Base-by-base conservation (phyloP, 2,113 vertebrate species). In the Crypturellus undulatus region DNA sequence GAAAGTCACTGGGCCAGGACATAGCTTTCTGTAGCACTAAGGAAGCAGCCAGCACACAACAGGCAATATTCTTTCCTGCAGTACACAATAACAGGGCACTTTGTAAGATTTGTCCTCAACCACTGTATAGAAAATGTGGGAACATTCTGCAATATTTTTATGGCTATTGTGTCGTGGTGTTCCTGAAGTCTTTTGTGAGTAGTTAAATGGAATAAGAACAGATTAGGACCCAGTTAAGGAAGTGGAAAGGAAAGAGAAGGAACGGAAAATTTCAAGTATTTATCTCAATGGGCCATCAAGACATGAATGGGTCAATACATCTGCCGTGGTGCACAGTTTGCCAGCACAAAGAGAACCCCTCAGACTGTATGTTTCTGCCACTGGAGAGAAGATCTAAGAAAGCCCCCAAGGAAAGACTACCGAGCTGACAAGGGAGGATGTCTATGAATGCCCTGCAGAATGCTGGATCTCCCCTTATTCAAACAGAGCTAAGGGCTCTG, bases 161-260 rank as follows among this genome's bases (percentile, higher is more conserved):
- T 70, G 4, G 2, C 14, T 38, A 34, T 19, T 36, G 30, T 80
- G 59, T 83, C 30, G 52, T 3, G 49, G 49, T 2, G 0, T 63
- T 64, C 42, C 71, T 77, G 34, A 47, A 52, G 30, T 82, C 78
- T 24, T 89, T 12, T 43, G 17, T 25, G 38, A 68, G 26, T 20
- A 15, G 16, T 64, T 80, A 71, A 84, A 71, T 76, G 30, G 34
- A 30, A 60, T 32, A 64, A 77, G 78, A 62, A 87, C 7, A 68
- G 18, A 68, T 73, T 81, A 78, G 24, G 5, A 71, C 10, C 9
- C 34, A 5, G 4, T 0, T 82, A 34, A 87, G 3, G 0, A 1
- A 71, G 12, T 5, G 9, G 22, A 24, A 59, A 81, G 51, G 45
- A 59, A 81, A 78, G 19, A 24, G 30, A 51, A 70, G 68, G 13